These are phyloP conservation scores for Drosophila paucipuncta DNA, from an alignment of 2,888 invertebrate genomes.

Conservation along the genomic window DNA sequence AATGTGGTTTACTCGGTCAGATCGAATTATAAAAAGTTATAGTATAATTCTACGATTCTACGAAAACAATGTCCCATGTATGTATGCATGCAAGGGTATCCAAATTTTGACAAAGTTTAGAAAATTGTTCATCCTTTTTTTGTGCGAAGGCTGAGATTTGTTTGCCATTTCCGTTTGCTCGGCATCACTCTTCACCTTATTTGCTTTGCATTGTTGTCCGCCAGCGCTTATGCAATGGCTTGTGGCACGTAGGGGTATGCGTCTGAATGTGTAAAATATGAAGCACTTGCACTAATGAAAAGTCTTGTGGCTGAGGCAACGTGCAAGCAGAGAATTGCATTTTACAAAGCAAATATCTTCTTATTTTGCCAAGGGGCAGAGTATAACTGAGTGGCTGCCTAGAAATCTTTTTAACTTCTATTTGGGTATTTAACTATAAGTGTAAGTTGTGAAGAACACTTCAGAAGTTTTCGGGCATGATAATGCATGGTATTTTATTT, in stretches of 20 bases:
- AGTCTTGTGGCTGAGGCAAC: constrained; percentile 57
- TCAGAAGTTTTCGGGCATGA: neutral
- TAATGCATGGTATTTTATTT: neutral
- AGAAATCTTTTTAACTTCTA: constrained; percentile 6
- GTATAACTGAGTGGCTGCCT: neutral
- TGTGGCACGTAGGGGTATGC: constrained; percentile 60
- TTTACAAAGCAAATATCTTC: constrained; percentile 23
- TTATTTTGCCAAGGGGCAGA: constrained; percentile 1
- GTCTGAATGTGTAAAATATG: constrained; percentile 34
- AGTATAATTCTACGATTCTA: neutral
- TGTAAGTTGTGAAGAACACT: neutral
- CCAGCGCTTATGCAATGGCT: constrained; percentile 75
- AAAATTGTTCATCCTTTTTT: neutral
- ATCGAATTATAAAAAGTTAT: neutral
- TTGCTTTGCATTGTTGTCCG: constrained; percentile 66
- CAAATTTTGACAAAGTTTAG: neutral
- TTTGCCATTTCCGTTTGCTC: constrained; percentile 56
- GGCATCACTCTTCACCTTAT: constrained; percentile 53
- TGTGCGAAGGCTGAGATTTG: constrained; percentile 60
- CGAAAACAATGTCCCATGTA: neutral
- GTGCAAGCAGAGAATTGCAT: constrained; percentile 17
- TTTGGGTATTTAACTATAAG: neutral
- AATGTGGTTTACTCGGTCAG: neutral
- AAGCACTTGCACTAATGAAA: constrained; percentile 77
- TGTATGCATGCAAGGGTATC: constrained; percentile 6